Base-by-base conservation (phyloP, 2,888 invertebrate genomes). In the Sussaba pulchella region DNA sequence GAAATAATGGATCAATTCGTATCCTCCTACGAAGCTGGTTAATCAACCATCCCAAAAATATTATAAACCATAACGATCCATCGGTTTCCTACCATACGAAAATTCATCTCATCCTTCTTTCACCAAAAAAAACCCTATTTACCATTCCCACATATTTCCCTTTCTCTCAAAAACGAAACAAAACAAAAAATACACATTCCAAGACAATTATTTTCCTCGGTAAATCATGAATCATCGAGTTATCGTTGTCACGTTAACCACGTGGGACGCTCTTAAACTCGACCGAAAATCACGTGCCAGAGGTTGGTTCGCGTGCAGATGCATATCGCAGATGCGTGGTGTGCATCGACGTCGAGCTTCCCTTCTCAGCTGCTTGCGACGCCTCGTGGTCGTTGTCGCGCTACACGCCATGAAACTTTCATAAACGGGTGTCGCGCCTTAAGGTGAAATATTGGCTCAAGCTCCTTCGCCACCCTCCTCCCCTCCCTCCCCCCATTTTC, bases 361-460 rank as follows among this genome's bases (percentile, higher is more conserved):
- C 31, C 39, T 72, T 59, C 24, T 64, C 52, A n/a, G 43, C 43
- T 12, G 41, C 10, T 41, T 5, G 41, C 14, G 26, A 54, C 39
- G 26, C 24, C 24, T 36, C 47, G 47, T 57, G 14, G 19, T 31
- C 66, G 57, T 12, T n/a, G n/a, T 12, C n/a, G 63, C 70, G 52
- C 84, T 80, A 83, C 77, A 75, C 81, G 84, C 84, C 82, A 85
- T 84, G 86, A 85, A 87, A 88, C 80, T 88, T 88, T 88, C 87
- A 87, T 89, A 89, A 89, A 87, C 86, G 88, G 87, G 85, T 86
- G 87, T 89, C 88, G 82, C 83, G 85, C 84, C 85, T 86, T 84
- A 87, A 84, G 86, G 85, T 87, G 83, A 89, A 89, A 89, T 88
- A 89, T 89, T 83, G 85, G 85, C 83, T 83, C 67, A 52, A 14